Percentiles rank a stretch among this genome's conserved stretches.
Conservation (phyloP, 2,113 vertebrate genomes). For the human region DNA sequence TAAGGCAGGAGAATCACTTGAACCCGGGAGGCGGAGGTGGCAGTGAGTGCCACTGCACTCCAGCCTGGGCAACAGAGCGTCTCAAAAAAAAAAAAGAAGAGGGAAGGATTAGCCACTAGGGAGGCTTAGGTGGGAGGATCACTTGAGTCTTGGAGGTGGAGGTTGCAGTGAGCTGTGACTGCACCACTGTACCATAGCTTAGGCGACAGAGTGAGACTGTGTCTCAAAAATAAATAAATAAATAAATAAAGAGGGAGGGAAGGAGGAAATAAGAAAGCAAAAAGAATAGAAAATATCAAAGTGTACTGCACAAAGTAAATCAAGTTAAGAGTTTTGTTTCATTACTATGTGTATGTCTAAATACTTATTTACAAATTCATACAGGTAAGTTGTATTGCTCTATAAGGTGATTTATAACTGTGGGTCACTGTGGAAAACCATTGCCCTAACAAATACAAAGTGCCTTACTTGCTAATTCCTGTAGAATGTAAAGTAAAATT, state of each 20-base stretch:
- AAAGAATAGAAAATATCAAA: background rate
- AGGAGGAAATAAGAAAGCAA: background rate
- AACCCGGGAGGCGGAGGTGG: no score
- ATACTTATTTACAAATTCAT: background rate
- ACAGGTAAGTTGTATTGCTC: background rate
- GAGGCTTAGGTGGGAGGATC: background rate
- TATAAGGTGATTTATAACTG: background rate
- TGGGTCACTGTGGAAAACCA: background rate
- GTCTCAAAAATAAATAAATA: background rate
- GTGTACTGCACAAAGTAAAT: background rate
- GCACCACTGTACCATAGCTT: background rate
- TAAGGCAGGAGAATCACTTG: no score
- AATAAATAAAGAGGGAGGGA: background rate
- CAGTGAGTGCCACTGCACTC: no score
- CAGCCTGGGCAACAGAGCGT: no score
- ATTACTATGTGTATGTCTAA: background rate
- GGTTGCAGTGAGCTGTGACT: background rate
- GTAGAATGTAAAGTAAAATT: background rate
- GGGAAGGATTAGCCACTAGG: background rate
- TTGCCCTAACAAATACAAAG: background rate
- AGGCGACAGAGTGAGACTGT: background rate
- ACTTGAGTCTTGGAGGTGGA: background rate
- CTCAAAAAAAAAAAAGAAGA: background rate
- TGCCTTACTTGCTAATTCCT: slow-evolving; percentile 1
- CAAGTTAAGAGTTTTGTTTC: background rate